Evolutionary conservation across 2,797 vertebrate genomes (phyloP).

Genomic region (Arremon aurantiirostris): DNA sequence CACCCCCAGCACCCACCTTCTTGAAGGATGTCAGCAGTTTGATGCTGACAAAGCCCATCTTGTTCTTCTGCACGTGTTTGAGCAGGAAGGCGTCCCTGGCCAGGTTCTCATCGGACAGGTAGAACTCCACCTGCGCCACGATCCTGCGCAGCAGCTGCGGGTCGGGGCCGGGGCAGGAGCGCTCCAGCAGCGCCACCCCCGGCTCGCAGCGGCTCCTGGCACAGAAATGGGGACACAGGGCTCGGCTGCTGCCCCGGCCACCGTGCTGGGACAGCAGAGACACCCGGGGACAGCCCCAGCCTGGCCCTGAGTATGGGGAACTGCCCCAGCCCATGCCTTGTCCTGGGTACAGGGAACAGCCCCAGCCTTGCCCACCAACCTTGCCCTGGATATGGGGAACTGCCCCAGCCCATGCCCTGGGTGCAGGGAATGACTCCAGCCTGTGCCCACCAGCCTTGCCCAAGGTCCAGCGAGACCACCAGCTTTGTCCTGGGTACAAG

Average conservation of each 20-base stretch:
- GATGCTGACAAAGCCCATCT: slow-evolving; percentile 80
- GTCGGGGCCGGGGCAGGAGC: slow-evolving; percentile 32
- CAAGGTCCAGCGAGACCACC: rapidly evolving
- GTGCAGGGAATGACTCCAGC: too few relatives aligned
- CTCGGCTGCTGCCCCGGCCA: rapidly evolving
- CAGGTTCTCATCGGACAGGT: slow-evolving; percentile 78
- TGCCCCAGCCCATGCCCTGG: too few relatives aligned
- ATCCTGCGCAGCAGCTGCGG: slow-evolving; percentile 67
- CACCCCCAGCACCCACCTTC: slow-evolving; percentile 62
- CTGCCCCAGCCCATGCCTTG: too few relatives aligned
- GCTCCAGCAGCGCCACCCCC: slow-evolving; percentile 50
- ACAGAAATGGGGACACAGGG: rapidly evolving
- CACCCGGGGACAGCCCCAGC: rapidly evolving
- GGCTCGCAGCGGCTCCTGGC: slow-evolving; percentile 56
- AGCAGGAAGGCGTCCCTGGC: slow-evolving; percentile 77
- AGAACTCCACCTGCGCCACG: slow-evolving; percentile 75
- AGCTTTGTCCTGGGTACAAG: too few relatives aligned
- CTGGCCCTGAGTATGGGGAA: too few relatives aligned
- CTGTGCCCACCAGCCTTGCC: too few relatives aligned
- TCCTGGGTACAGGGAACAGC: background rate
- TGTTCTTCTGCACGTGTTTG: slow-evolving; percentile 80
- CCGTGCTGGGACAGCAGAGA: rapidly evolving
- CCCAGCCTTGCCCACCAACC: too few relatives aligned
- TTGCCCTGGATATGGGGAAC: too few relatives aligned
- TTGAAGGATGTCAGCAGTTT: slow-evolving; percentile 81